Base-by-base conservation (phyloP, 37 sponge, comb jelly and placozoan genomes). In the Beroe ovata region DNA sequence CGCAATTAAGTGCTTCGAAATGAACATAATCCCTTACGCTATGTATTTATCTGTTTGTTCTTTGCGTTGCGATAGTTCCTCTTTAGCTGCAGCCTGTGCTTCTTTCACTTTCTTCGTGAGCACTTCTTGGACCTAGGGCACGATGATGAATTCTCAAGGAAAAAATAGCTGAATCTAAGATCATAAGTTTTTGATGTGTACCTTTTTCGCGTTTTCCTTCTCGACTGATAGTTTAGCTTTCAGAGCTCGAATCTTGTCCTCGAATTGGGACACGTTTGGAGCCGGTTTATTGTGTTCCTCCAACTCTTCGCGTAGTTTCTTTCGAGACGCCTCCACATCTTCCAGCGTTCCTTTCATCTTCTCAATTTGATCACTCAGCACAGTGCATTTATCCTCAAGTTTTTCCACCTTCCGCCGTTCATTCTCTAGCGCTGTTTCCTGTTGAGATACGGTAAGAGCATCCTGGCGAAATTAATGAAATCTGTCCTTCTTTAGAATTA, bases 21-120 rank as follows among this genome's bases (percentile, higher is more conserved):
- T n/a, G n/a, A n/a, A n/a, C n/a, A n/a, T n/a, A n/a, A n/a, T n/a
- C n/a, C n/a, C n/a, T n/a, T 71, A 71, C 71, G 47, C 22, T 21
- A 77, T 77, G 54, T 42, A 77, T 25, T 77, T 77, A 4, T 77
- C 84, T 21, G 84, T 77, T 8, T 32, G 54, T 35, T 77, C 84
- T 54, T 77, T 77, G 18, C 84, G 35, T 19, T 77, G 84, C 1
- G 84, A 30, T 3, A 35, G 23, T 19, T 77, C 84, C 54, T 77
- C 84, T 26, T 42, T 77, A 6, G 38, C 47, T 3, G 41, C 8
- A 1, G 4, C 38, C 25, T 77, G 84, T 16, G 84, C 23, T 42
- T 77, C 33, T 35, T 42, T 77, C 20, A 77, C 84, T 25, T 42
- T 77, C 28, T 39, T 42, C 2, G 54, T 42, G 54, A 77, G 22